phyloP scores from a whole-genome alignment of 2,797 vertebrate genomes.

The Rhinatrema bivittatum region DNA sequence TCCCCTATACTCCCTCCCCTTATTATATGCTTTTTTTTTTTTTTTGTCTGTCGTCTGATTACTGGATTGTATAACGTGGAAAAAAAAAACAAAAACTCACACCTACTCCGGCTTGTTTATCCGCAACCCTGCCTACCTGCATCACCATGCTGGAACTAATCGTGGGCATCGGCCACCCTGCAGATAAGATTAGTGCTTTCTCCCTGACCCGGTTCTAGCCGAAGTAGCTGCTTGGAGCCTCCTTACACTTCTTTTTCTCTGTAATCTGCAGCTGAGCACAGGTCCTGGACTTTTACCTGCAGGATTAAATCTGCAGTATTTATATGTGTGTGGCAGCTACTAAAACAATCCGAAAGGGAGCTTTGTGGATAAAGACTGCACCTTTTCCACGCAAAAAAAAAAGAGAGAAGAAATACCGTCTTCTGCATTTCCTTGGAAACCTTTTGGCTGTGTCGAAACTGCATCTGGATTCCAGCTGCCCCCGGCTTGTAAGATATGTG shows the following conservation, averaged over 20 bases:
- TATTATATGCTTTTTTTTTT: no score
- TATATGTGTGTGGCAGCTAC: constrained; percentile 44
- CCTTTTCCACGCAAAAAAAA: constrained; percentile 8
- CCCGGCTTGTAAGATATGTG: constrained; percentile 23
- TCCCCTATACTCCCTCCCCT: no score
- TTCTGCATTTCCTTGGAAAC: constrained; percentile 23
- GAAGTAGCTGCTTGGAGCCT: constrained; percentile 34
- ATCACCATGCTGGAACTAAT: constrained; percentile 57
- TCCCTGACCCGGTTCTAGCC: constrained; percentile 34
- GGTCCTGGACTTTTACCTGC: constrained; percentile 28
- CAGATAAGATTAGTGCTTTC: constrained; percentile 54
- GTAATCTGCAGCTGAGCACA: constrained; percentile 28
- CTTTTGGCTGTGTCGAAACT: constrained; percentile 38
- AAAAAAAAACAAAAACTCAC: no score
- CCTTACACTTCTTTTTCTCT: constrained; percentile 31
- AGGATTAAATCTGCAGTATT: constrained; percentile 50
- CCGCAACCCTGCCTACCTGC: constrained; percentile 54
- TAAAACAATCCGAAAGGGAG: constrained; percentile 40
- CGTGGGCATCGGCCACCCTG: constrained; percentile 53
- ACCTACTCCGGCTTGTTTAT: constrained; percentile 43
- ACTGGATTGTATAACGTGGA: no score
- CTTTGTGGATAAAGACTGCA: constrained; percentile 30
- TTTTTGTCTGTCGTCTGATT: no score
- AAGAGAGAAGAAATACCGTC: not conserved
- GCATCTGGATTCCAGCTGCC: constrained; percentile 23